These are phyloP conservation scores for Microtus oregoni DNA, from an alignment of 2,113 vertebrate genomes.

Conservation along the genomic window DNA sequence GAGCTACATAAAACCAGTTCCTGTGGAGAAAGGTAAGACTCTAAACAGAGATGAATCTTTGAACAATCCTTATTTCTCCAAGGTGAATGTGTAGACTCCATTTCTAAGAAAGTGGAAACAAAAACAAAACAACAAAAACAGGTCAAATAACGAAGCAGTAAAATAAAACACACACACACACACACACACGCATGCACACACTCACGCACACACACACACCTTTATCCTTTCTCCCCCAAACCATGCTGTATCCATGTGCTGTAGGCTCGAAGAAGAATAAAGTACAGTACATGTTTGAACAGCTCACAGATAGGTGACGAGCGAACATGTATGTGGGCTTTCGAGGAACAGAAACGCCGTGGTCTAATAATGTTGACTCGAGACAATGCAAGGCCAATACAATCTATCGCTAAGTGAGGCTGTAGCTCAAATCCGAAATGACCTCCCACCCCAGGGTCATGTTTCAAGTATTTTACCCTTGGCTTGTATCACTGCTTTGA, in stretches of 20 bases:
- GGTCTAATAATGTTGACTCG: not conserved
- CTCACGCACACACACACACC: too few species aligned
- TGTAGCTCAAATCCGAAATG: not conserved
- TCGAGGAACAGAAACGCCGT: not conserved
- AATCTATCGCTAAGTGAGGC: not conserved
- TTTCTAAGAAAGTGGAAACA: not conserved
- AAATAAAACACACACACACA: not conserved
- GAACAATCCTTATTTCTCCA: not conserved
- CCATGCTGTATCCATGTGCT: not conserved
- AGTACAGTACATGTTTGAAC: not conserved
- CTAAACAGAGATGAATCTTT: slow-evolving; percentile 39
- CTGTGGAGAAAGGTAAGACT: slow-evolving; percentile 16
- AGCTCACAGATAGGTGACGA: not conserved
- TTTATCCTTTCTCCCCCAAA: not conserved
- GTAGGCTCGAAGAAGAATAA: not conserved
- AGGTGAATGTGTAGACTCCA: not conserved
- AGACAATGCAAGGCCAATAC: not conserved
- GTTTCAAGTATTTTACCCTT: not conserved
- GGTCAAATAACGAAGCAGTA: not conserved
- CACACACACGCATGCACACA: too few species aligned
- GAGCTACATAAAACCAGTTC: slow-evolving; percentile 21
- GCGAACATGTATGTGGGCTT: not conserved
- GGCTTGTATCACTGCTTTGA: not conserved
- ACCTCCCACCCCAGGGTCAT: not conserved
- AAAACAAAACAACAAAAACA: too few species aligned